These are phyloP conservation scores for Nomada ruficornis DNA, from an alignment of 2,888 invertebrate species.

Conservation along the genomic window DNA sequence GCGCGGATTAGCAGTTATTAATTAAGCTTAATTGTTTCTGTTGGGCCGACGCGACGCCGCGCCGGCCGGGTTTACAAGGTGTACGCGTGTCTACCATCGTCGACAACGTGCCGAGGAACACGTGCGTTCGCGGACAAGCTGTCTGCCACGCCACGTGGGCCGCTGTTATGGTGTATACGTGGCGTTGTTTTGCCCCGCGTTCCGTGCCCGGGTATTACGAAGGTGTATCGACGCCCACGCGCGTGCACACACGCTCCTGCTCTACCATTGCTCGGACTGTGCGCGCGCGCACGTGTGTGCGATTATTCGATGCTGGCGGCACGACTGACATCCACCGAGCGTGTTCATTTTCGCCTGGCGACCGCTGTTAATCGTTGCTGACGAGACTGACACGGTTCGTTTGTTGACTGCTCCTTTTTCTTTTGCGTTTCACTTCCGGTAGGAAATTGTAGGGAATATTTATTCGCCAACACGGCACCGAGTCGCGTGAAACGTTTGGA, in stretches of 20 bases:
- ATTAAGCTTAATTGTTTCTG: conserved; percentile 81
- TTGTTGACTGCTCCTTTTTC: background rate
- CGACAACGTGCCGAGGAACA: conserved; percentile 71
- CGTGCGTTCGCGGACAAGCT: conserved; percentile 68
- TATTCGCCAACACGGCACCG: too few relatives aligned
- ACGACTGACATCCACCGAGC: conserved; percentile 40
- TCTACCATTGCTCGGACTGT: too few relatives aligned
- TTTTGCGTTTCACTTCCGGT: too few relatives aligned
- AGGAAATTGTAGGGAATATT: too few relatives aligned
- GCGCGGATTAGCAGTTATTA: conserved; percentile 80
- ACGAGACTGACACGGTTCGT: background rate
- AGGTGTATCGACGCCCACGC: conserved; percentile 63
- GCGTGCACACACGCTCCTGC: background rate
- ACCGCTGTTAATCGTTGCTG: conserved; percentile 24
- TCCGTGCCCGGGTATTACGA: conserved; percentile 26
- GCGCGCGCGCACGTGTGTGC: conserved; percentile 43
- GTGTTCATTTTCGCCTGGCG: conserved; percentile 65
- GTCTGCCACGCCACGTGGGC: conserved; percentile 62
- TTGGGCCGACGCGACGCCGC: conserved; percentile 64
- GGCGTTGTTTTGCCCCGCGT: conserved; percentile 37
- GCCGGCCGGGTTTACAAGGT: conserved; percentile 76
- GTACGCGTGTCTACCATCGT: conserved; percentile 72
- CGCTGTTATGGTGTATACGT: conserved; percentile 43
- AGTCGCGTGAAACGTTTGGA: too few relatives aligned
- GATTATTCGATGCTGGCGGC: conserved; percentile 54